These are phyloP conservation scores for Watsonalla cultraria DNA, from an alignment of 2,888 invertebrate genomes.

Conservation along the genomic window DNA sequence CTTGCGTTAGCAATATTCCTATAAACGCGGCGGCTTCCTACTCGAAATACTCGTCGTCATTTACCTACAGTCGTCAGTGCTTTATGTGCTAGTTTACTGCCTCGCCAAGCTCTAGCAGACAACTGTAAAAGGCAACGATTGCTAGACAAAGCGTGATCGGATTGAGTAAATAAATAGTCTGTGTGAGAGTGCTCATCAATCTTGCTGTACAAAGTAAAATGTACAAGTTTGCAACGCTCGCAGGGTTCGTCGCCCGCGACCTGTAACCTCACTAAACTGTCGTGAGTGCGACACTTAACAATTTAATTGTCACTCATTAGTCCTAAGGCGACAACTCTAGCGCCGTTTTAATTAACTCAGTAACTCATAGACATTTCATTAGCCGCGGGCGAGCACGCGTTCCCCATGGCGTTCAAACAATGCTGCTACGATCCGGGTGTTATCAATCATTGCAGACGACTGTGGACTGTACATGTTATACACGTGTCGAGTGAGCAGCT, in stretches of 20 bases:
- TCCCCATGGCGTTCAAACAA: slow-evolving; percentile 26
- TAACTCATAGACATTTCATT: slow-evolving; percentile 63
- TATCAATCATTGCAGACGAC: slow-evolving; percentile 48
- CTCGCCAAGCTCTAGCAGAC: slow-evolving; percentile 49
- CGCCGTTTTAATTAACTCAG: slow-evolving; percentile 59
- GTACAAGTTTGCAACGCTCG: slow-evolving; percentile 55
- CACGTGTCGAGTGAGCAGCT: slow-evolving; percentile 47
- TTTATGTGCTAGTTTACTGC: slow-evolving; percentile 57
- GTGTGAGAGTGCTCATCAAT: slow-evolving; percentile 68
- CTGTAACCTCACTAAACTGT: slow-evolving; percentile 69
- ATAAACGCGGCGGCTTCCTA: slow-evolving; percentile 18
- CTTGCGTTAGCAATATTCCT: slow-evolving; percentile 36
- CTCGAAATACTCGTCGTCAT: slow-evolving; percentile 15
- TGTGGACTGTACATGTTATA: slow-evolving; percentile 12
- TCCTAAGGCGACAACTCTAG: slow-evolving; percentile 57
- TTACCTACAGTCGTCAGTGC: slow-evolving; percentile 33
- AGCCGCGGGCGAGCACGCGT: slow-evolving; percentile 32
- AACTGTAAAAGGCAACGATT: slow-evolving; percentile 64
- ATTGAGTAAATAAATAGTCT: slow-evolving; percentile 73
- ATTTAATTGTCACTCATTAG: slow-evolving; percentile 74
- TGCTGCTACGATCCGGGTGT: slow-evolving; percentile 32
- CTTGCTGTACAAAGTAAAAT: slow-evolving; percentile 65
- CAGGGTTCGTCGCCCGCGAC: slow-evolving; percentile 64
- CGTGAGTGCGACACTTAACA: slow-evolving; percentile 65
- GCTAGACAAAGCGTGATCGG: slow-evolving; percentile 71